A percentile compares a stretch with the other conserved stretches of the same genome.
Evolutionary conservation across 2,797 vertebrate species (phyloP).

Genomic region (Artibeus lituratus): DNA sequence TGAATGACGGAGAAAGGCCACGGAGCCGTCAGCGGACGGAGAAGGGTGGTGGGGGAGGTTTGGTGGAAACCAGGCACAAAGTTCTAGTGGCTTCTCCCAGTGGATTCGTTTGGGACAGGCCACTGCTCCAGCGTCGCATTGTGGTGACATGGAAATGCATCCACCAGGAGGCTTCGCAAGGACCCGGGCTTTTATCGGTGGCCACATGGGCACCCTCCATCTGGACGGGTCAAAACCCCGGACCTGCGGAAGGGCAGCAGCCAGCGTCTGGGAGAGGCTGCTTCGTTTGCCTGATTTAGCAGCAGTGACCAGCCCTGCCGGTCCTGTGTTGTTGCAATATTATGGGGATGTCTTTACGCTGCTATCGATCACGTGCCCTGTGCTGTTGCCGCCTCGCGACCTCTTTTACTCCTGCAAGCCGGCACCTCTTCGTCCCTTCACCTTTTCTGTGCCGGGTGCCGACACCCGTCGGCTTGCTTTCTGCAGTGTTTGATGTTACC

Average conservation of each 20-base stretch:
- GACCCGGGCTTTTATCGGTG: background rate
- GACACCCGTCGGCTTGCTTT: background rate
- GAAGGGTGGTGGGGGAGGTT: background rate
- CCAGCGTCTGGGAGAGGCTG: background rate
- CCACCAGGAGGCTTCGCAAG: background rate
- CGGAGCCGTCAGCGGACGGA: background rate
- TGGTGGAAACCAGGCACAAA: background rate
- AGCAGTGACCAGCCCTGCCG: background rate
- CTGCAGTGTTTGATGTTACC: background rate
- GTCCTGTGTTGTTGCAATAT: fast-evolving
- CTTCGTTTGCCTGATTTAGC: too few relatives aligned
- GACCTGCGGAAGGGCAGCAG: background rate
- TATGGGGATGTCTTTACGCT: fast-evolving
- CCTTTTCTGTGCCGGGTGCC: too few relatives aligned
- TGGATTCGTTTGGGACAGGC: background rate
- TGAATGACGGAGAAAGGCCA: background rate
- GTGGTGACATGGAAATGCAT: background rate
- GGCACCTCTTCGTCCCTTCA: background rate
- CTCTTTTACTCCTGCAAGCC: background rate
- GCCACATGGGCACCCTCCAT: background rate
- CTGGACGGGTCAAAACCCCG: background rate
- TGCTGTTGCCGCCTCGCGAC: background rate
- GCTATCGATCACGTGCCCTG: fast-evolving
- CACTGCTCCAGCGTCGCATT: background rate
- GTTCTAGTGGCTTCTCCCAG: background rate